phyloP scores from a whole-genome alignment of 2,797 vertebrate species.

The Rhynchotus rufescens region DNA sequence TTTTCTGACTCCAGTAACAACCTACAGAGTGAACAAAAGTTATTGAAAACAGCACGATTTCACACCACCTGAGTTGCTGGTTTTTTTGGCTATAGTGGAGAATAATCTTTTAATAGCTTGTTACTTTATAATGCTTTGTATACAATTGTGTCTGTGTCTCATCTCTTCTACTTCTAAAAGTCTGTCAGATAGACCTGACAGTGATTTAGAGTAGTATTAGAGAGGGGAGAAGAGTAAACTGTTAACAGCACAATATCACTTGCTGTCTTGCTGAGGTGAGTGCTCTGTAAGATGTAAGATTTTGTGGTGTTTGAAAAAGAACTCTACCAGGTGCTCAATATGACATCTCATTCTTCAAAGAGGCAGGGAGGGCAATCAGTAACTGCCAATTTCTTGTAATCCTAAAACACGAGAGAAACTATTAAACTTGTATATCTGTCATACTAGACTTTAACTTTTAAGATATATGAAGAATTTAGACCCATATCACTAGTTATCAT shows the following conservation, averaged over 20 bases:
- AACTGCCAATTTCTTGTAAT: background rate
- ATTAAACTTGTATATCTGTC: background rate
- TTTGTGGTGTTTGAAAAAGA: background rate
- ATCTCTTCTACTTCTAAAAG: background rate
- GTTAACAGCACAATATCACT: background rate
- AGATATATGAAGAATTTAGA: background rate
- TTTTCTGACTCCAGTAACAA: background rate
- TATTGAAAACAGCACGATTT: background rate
- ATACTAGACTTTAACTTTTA: background rate
- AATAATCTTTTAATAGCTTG: background rate
- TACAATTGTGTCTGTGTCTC: background rate
- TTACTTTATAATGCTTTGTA: conserved; percentile 10
- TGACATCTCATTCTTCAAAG: conserved; percentile 3
- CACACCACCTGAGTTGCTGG: background rate
- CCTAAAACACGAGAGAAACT: background rate
- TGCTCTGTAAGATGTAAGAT: background rate
- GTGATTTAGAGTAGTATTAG: background rate
- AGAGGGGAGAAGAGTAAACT: background rate
- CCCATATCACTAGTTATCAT: background rate
- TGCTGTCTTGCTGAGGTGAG: background rate
- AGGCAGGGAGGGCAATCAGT: background rate
- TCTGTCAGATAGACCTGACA: background rate
- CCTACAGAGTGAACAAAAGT: background rate
- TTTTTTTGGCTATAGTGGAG: background rate
- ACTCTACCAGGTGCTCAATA: background rate